Evolutionary conservation across 1,140 invertebrate species (phyloP).

Genomic region (Drosophila leontia): DNA sequence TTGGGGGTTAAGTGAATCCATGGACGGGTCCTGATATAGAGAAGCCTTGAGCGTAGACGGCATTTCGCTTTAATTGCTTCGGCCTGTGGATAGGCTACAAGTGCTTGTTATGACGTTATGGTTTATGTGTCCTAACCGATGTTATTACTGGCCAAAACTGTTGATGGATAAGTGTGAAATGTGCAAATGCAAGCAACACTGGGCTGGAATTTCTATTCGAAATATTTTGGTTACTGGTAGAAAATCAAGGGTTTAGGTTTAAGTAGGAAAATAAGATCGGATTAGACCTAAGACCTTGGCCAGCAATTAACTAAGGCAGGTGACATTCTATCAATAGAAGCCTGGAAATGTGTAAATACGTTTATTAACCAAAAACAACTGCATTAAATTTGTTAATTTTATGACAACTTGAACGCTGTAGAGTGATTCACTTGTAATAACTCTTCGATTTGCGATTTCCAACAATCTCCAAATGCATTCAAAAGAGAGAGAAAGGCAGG

Average conservation of each 20-base stretch:
- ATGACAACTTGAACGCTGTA: background rate
- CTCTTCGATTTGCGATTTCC: constrained; percentile 7
- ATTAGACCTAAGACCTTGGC: background rate
- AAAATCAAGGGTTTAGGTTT: background rate
- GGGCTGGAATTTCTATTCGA: background rate
- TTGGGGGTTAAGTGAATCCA: background rate
- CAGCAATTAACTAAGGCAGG: background rate
- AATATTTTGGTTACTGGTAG: background rate
- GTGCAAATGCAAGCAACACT: constrained; percentile 7
- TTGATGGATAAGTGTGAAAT: constrained; percentile 52
- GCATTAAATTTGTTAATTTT: background rate
- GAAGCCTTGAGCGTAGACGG: constrained; percentile 15
- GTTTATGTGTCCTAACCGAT: constrained; percentile 38
- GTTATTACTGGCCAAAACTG: constrained; percentile 39
- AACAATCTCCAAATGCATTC: constrained; percentile 35
- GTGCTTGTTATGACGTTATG: constrained; percentile 36
- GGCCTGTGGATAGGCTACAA: constrained; percentile 23
- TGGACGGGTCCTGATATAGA: background rate
- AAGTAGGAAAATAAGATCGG: background rate
- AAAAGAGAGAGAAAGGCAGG: background rate
- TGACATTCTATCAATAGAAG: background rate
- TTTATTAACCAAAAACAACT: no score
- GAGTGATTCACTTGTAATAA: background rate
- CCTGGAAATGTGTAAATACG: background rate
- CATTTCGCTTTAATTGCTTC: constrained; percentile 66